Evolutionary conservation across 2,888 invertebrate genomes (phyloP), one percentile per base, ranked within the genome.

Genomic region (Acronicta aceris): DNA sequence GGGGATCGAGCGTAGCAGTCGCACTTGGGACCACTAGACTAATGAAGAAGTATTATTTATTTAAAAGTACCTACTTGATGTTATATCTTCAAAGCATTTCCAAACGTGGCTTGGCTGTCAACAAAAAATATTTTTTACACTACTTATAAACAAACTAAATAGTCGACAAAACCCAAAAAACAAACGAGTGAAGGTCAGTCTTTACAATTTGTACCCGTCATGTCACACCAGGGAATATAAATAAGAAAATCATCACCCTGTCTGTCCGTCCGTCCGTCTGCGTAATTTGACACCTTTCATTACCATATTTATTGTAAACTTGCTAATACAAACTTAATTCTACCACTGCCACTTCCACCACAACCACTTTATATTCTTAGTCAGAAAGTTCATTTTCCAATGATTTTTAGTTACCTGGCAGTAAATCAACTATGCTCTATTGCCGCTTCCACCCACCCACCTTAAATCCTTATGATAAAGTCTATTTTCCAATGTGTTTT

Each of bases 231-330:
- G 56, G 52, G 76, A 79, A 82, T 79, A 78, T 82, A 90, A 89
- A 91, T 89, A 89, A 89, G 88, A 90, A 90, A 91, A 90, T 90
- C 91, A 91, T 89, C 74, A 74, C 74, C 70, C 86, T 38, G 38
- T 82, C 90, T 71, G 87, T 84, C 85, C 78, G 85, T 84, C 87
- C 81, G 88, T 87, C 88, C 84, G 69, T 87, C 87, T 82, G 84
- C 85, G 90, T 92, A 92, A 92, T 93, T 92, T 93, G 92, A 93
- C 92, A 93, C 92, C 91, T 92, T 91, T 90, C 92, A 93, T 93
- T 93, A 93, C 92, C 93, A 93, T 93, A 92, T 92, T 92, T 92
- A 93, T 93, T 91, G 89, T 90, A 77, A 81, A 86, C 79, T 79
- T 74, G 70, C 51, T 71, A 59, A 72, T 55, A 79, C 80, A 54